Conservation (phyloP, 2,113 vertebrate species). For the Apteryx owenii region DNA sequence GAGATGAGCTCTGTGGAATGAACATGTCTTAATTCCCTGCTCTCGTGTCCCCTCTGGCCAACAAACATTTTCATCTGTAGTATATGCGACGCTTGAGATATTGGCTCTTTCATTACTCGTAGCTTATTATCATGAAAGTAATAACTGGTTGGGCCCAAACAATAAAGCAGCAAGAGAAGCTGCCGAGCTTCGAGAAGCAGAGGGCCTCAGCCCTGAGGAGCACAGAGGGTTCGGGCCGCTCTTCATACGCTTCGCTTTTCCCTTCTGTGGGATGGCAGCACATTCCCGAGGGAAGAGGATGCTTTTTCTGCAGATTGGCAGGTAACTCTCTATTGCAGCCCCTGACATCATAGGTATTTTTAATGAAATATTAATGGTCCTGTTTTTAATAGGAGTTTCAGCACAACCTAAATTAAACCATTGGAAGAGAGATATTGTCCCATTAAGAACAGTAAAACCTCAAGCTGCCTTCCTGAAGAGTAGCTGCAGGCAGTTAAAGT, state of each 20-base stretch:
- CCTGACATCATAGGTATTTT: slow-evolving; percentile 63
- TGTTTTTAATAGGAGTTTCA: slow-evolving; percentile 71
- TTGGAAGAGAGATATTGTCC: slow-evolving; percentile 71
- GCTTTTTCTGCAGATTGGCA: slow-evolving; percentile 24
- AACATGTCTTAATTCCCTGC: neutral
- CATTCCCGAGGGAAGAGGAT: neutral
- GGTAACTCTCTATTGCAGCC: neutral
- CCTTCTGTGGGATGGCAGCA: neutral
- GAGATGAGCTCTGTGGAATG: neutral
- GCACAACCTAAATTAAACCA: slow-evolving; percentile 65
- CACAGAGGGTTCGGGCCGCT: neutral
- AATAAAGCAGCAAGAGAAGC: neutral
- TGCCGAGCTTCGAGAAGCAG: neutral
- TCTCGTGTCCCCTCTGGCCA: neutral
- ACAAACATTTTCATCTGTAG: neutral
- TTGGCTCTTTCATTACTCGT: neutral
- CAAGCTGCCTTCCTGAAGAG: slow-evolving; percentile 76
- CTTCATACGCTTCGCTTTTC: accelerated
- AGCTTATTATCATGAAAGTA: neutral
- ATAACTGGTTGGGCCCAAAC: neutral
- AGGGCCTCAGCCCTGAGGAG: neutral
- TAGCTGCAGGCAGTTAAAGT: slow-evolving; percentile 71
- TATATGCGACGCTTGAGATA: neutral
- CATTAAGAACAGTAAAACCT: slow-evolving; percentile 76
- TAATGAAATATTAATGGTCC: slow-evolving; percentile 69